Evolutionary conservation across 1,140 invertebrate species (phyloP).

Genomic region (Lasioglossum albipes): DNA sequence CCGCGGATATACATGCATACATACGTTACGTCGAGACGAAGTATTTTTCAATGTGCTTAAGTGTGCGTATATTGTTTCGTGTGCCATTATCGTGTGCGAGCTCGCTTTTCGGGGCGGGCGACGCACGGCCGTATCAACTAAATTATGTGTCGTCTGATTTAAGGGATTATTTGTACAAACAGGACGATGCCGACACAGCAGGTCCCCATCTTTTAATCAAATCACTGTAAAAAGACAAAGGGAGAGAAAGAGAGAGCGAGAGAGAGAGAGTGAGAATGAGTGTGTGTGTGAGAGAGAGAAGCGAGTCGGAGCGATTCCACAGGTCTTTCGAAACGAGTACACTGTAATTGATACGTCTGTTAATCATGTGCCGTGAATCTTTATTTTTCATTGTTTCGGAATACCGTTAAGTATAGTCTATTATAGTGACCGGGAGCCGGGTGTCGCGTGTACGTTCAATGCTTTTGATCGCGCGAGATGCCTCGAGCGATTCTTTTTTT

Average conservation of each 20-base stretch:
- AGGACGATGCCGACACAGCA: not conserved
- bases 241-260: not conserved
- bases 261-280: not conserved
- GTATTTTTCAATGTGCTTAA: slow-evolving; percentile 50
- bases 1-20: not conserved
- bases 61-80: slow-evolving; percentile 21
- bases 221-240: not conserved
- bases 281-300: too few species aligned
- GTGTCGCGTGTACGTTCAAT: not conserved
- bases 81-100: not conserved
- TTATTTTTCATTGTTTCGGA: slow-evolving; percentile 31
- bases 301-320: not conserved
- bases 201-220: slow-evolving; percentile 12
- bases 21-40: not conserved
- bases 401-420: not conserved
- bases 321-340: slow-evolving; percentile 18
- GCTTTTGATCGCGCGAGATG: not conserved
- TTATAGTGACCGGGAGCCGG: not conserved
- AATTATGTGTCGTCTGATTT: slow-evolving; percentile 3
- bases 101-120: not conserved
- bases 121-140: not conserved
- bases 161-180: slow-evolving; percentile 15
- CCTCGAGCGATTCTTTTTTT: slow-evolving; percentile 1
- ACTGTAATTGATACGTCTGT: slow-evolving; percentile 15
- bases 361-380: slow-evolving; percentile 1